These are phyloP conservation scores for Scomber japonicus DNA, from an alignment of 2,113 vertebrate species.

Conservation along the genomic window DNA sequence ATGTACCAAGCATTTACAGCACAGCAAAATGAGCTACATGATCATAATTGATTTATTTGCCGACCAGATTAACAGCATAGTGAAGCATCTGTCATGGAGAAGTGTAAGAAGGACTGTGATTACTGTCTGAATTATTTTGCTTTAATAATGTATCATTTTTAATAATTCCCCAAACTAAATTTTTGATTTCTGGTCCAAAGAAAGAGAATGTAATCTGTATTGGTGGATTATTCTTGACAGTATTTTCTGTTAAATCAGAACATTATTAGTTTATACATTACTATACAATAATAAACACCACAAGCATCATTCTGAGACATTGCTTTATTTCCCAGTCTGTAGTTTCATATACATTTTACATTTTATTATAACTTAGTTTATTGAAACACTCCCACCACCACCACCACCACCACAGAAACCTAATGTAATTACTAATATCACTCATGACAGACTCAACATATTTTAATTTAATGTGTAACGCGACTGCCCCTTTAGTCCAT, in stretches of 20 bases:
- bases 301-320: background rate
- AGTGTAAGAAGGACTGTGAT: background rate
- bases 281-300: background rate
- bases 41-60: slow-evolving; percentile 42
- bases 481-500: background rate
- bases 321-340: background rate
- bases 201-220: background rate
- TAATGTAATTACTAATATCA: background rate
- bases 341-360: slow-evolving; percentile 5
- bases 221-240: slow-evolving; percentile 36
- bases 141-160: slow-evolving; percentile 9
- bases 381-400: background rate
- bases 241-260: slow-evolving; percentile 9
- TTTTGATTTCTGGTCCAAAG: background rate
- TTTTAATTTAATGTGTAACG: background rate
- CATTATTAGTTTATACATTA: background rate
- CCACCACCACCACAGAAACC: slow-evolving; percentile 10
- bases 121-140: slow-evolving; percentile 1
- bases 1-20: slow-evolving; percentile 5
- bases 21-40: slow-evolving; percentile 6
- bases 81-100: background rate
- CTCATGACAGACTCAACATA: slow-evolving; percentile 39
- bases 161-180: slow-evolving; percentile 1
- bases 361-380: slow-evolving; percentile 17
- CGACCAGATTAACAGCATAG: slow-evolving; percentile 8